These are phyloP conservation scores for Lepus europaeus DNA, from an alignment of 2,113 vertebrate genomes.

Conservation along the genomic window DNA sequence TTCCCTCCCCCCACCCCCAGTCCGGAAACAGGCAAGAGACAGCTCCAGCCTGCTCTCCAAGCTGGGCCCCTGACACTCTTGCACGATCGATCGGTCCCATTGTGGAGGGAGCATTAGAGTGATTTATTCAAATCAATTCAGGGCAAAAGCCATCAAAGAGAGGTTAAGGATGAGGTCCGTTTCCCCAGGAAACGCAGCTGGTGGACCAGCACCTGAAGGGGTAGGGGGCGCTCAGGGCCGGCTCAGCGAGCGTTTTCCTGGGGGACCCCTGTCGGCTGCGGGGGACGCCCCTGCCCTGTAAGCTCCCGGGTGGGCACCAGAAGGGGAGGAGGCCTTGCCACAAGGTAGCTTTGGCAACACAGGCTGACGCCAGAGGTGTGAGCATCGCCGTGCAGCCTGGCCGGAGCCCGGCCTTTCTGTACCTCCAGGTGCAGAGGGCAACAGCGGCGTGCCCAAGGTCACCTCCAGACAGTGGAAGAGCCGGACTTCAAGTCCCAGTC, in stretches of 20 bases:
- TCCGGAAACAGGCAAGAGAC: neutral
- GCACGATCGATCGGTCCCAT: constrained; percentile 8
- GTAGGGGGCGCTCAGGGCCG: neutral
- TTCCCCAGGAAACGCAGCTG: constrained; percentile 51
- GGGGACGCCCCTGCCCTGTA: no score
- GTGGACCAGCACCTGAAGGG: neutral
- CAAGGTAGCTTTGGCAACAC: neutral
- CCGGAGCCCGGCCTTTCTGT: neutral
- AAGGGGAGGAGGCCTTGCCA: neutral
- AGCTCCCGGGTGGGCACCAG: neutral
- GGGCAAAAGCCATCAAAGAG: constrained; percentile 55
- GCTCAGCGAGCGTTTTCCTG: neutral
- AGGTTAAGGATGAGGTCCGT: neutral
- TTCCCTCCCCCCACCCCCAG: neutral
- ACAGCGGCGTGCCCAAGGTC: neutral
- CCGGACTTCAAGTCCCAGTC: neutral
- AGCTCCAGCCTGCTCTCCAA: neutral
- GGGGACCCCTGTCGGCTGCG: no score
- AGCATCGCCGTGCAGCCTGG: neutral
- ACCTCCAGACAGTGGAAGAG: neutral
- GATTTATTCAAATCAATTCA: constrained; percentile 77
- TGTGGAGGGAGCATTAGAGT: constrained; percentile 27
- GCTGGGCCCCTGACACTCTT: neutral
- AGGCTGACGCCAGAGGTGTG: neutral
- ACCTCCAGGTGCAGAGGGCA: neutral